A percentile compares a stretch with the other conserved stretches of the same genome.
Conservation (phyloP, 2,888 invertebrate genomes). For the Melinaea marsaeus region DNA sequence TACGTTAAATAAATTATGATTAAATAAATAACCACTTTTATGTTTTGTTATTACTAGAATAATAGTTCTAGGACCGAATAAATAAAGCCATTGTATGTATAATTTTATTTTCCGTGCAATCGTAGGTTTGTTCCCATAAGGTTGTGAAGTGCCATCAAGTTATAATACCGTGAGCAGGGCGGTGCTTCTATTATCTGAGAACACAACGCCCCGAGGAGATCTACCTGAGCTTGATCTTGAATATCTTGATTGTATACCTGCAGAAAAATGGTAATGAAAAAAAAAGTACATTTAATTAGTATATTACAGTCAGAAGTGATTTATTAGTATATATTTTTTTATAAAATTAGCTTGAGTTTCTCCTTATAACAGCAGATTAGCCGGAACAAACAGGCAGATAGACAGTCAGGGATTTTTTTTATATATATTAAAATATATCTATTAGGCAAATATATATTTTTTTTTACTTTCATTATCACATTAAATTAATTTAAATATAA, state of each 20-base stretch:
- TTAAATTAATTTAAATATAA: conserved; percentile 22
- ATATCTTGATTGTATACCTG: conserved; percentile 56
- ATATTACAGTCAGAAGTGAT: too few relatives aligned
- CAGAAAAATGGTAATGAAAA: conserved; percentile 22
- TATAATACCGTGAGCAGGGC: conserved; percentile 50
- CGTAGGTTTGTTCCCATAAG: conserved; percentile 14
- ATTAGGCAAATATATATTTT: background rate
- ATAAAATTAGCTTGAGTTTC: too few relatives aligned
- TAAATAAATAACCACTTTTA: background rate
- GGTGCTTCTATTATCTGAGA: conserved; percentile 37
- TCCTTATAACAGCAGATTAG: too few relatives aligned
- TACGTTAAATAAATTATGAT: conserved; percentile 26
- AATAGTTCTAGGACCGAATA: too few relatives aligned
- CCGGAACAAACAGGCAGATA: too few relatives aligned
- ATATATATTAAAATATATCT: too few relatives aligned
- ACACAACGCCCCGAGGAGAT: conserved; percentile 54
- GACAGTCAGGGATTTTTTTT: too few relatives aligned
- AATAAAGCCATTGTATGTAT: too few relatives aligned
- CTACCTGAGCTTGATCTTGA: conserved; percentile 47
- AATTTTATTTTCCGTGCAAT: background rate
- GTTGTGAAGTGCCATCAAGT: conserved; percentile 42
- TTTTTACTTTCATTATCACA: too few relatives aligned
- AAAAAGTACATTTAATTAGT: background rate
- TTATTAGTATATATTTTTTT: too few relatives aligned
- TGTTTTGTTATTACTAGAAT: too few relatives aligned